phyloP scores from a whole-genome alignment of 2,888 invertebrate species.

The Eumerus sabulonum region DNA sequence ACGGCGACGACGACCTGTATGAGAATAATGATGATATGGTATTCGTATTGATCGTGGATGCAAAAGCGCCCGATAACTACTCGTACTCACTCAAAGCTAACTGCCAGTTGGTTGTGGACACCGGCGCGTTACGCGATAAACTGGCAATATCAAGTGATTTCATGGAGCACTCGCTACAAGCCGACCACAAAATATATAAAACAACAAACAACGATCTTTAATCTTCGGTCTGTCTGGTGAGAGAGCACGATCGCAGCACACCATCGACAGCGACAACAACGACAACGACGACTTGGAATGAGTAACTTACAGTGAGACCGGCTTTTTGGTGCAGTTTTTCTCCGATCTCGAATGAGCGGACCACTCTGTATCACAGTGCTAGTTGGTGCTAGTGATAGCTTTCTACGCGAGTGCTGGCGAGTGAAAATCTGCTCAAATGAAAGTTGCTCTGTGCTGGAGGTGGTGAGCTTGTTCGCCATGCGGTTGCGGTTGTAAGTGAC shows the following conservation, averaged over 20 bases:
- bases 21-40: too few relatives aligned
- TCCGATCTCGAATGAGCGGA: too few relatives aligned
- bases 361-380: too few relatives aligned
- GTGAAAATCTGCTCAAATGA: neutral
- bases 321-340: conserved; percentile 37
- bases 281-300: too few relatives aligned
- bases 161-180: conserved; percentile 29
- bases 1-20: too few relatives aligned
- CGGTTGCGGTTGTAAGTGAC: too few relatives aligned
- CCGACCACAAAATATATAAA: conserved; percentile 1
- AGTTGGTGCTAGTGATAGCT: neutral
- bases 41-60: conserved; percentile 14
- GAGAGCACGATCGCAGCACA: too few relatives aligned
- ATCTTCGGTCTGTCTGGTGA: conserved; percentile 41
- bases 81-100: conserved; percentile 4
- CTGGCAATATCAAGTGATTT: conserved; percentile 63
- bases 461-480: too few relatives aligned
- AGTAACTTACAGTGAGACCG: conserved; percentile 36
- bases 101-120: conserved; percentile 38
- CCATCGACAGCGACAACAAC: too few relatives aligned
- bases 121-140: conserved; percentile 62
- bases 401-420: neutral
- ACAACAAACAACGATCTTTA: conserved; percentile 43
- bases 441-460: neutral
- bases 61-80: conserved; percentile 29